Evolutionary conservation across 2,113 vertebrate species (phyloP).

Genomic region (Oncorhynchus clarkii): DNA sequence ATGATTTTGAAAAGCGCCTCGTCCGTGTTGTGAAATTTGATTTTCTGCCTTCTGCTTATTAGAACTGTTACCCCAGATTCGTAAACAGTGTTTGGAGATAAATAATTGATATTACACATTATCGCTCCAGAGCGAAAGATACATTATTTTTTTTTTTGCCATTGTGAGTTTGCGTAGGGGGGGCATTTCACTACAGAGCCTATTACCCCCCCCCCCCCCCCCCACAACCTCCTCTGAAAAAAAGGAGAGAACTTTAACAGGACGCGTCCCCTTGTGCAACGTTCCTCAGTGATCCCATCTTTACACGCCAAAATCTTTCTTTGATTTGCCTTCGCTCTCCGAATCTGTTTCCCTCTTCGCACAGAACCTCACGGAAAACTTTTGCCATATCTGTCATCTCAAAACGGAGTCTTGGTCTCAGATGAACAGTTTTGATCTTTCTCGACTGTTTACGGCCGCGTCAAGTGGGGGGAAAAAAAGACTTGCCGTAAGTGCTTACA

Average conservation of each 20-base stretch:
- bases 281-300: slow-evolving; percentile 10
- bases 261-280: slow-evolving; percentile 3
- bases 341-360: slow-evolving; percentile 14
- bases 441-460: slow-evolving; percentile 70
- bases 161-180: background rate
- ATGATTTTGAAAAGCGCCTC: slow-evolving; percentile 52
- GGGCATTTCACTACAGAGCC: background rate
- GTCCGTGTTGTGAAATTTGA: slow-evolving; percentile 45
- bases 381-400: slow-evolving; percentile 72
- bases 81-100: slow-evolving; percentile 49
- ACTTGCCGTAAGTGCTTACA: slow-evolving; percentile 77
- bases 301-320: slow-evolving; percentile 38
- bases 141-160: too few relatives aligned
- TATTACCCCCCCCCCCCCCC: background rate
- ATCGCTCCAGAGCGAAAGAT: background rate
- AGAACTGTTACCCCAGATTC: slow-evolving; percentile 41
- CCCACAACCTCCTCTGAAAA: background rate
- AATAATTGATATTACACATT: slow-evolving; percentile 62
- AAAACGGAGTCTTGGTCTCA: slow-evolving; percentile 56
- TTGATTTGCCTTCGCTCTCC: slow-evolving; percentile 29
- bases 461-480: slow-evolving; percentile 62
- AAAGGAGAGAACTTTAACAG: background rate
- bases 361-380: slow-evolving; percentile 67
- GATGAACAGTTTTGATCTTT: slow-evolving; percentile 74
- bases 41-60: slow-evolving; percentile 37